Base-by-base conservation (phyloP, 2,113 vertebrate species). In the Mesitornis unicolor region DNA sequence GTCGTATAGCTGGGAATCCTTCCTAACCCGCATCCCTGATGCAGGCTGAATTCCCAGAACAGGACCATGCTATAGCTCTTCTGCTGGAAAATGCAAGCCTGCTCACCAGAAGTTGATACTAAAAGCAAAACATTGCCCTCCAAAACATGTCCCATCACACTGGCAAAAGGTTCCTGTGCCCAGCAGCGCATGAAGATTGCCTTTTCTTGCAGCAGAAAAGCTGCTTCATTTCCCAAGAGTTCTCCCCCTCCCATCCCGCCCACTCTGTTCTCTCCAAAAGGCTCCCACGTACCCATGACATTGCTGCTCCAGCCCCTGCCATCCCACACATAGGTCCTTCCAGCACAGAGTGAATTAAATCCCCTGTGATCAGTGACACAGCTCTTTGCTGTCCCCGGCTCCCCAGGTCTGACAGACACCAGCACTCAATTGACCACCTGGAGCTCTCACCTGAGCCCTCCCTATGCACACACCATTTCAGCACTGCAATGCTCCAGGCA, bases 291-390 rank as follows among this genome's bases (percentile, higher is more conserved):
- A 13, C 50, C 48, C 24, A 2, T 13, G 28, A 3, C 16, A 3
- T 4, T 33, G 0, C 50, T 12, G 35, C 51, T 51, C 50, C 70
- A 61, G 24, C 40, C 71, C 35, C 60, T 43, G 26, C 64, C 36
- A 25, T 6, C 51, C 64, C 9, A 1, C 42, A 6, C 42, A 40
- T 63, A 20, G 1, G n/a, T 8, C 53, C 48, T 33, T 25, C 42
- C 86, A 63, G 51, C 71, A 15, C 36, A 6, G 10, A 8, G 40
- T 1, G 13, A 42, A 36, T 7, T 8, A 38, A 56, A 36, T 7
- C 45, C 70, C 14, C 20, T 0, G 0, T 1, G 21, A 50, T 2
- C n/a, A 8, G 18, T 2, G 18, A 24, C 60, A 43, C 0, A 4
- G 33, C 25, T 56, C 53, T 19, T 45, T 16, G 42, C 42, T 22